A percentile compares a stretch with the other conserved stretches of the same genome.
Evolutionary conservation across 2,888 invertebrate genomes (phyloP).

Genomic region (Bugula neritina): DNA sequence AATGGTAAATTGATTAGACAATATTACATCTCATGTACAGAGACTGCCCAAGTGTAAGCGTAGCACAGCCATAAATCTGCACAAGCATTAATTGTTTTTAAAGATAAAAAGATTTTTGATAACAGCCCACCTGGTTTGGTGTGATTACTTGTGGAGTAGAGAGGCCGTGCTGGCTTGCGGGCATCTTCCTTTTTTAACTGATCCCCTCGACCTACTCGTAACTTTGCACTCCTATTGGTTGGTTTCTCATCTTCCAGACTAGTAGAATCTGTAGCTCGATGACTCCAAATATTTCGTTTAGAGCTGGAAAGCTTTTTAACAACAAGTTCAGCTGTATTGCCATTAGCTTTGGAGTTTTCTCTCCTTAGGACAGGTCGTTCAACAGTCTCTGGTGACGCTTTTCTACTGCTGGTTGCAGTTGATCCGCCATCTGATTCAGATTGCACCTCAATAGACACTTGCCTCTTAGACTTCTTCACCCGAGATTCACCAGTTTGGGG

Average conservation of each 20-base stretch:
- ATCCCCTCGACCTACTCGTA: neutral
- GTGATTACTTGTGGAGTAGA: neutral
- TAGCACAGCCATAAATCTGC: too few species aligned
- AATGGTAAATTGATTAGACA: too few species aligned
- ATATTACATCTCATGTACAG: too few species aligned
- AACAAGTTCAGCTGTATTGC: too few species aligned
- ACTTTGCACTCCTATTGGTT: neutral
- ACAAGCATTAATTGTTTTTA: too few species aligned
- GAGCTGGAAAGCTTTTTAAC: neutral
- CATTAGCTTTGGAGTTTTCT: neutral
- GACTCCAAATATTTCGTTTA: constrained; percentile 21
- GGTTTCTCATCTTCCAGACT: neutral
- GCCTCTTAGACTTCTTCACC: neutral
- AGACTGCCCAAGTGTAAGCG: too few species aligned
- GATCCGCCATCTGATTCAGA: neutral
- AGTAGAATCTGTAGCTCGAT: neutral
- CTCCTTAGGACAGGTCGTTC: neutral
- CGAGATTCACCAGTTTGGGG: neutral
- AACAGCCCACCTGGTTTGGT: too few species aligned
- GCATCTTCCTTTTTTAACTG: neutral
- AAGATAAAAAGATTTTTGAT: too few species aligned
- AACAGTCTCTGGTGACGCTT: neutral
- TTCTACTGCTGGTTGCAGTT: neutral
- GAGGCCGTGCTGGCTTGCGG: neutral
- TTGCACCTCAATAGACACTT: neutral